These are phyloP conservation scores for Macquaria ambigua DNA, from an alignment of 2,113 vertebrate genomes.

Conservation along the genomic window DNA sequence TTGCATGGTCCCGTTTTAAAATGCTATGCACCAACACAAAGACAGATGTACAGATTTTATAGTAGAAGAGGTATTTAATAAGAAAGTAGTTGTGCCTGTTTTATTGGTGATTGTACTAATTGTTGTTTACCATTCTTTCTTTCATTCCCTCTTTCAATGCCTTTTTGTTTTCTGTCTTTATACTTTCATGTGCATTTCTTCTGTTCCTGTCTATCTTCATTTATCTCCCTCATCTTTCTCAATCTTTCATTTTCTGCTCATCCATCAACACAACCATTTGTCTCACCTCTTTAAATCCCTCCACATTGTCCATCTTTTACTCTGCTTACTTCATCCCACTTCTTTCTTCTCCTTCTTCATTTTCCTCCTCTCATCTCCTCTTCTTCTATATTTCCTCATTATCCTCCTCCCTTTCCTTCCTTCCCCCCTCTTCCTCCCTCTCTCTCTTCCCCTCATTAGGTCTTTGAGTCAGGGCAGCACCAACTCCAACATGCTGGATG, in stretches of 20 bases:
- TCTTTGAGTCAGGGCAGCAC: slow-evolving; percentile 98
- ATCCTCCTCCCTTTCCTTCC: neutral
- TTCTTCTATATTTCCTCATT: slow-evolving; percentile 8
- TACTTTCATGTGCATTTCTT: slow-evolving; percentile 5
- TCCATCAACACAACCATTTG: neutral
- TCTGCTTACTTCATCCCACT: neutral
- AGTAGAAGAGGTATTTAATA: slow-evolving; percentile 11
- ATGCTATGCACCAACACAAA: slow-evolving; percentile 59
- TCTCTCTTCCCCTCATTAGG: slow-evolving; percentile 71
- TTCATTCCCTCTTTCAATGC: slow-evolving; percentile 4
- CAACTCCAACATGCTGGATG: slow-evolving; percentile 96
- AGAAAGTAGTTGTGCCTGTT: neutral
- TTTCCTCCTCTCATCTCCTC: neutral
- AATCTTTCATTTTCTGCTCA: neutral
- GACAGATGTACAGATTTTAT: slow-evolving; percentile 35
- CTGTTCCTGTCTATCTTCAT: neutral
- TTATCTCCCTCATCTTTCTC: neutral
- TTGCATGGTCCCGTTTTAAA: slow-evolving; percentile 77
- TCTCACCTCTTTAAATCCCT: neutral
- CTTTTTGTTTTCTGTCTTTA: slow-evolving; percentile 20
- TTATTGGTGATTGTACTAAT: slow-evolving; percentile 7
- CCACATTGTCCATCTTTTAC: neutral
- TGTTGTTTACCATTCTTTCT: slow-evolving; percentile 12
- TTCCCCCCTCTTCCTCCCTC: neutral
- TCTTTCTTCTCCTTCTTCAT: neutral